Base-by-base conservation (phyloP, 2,888 invertebrate genomes). In the Parelbella ahira region DNA sequence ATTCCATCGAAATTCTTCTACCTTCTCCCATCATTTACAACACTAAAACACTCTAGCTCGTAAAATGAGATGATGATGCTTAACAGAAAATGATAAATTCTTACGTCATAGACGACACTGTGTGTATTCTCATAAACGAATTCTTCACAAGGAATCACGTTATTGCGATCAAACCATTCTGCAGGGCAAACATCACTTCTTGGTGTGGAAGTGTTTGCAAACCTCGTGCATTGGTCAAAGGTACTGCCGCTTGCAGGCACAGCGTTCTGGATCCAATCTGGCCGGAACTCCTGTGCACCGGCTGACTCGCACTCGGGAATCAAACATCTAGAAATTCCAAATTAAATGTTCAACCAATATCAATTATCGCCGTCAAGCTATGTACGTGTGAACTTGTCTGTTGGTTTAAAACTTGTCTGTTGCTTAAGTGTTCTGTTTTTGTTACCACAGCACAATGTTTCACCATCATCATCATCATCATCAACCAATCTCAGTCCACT, bases 221-320 rank as follows among this genome's bases (percentile, higher is more conserved):
- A 90, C 0, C 89, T 76, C 29, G 70, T 63, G 50, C 90, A 90
- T 32, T 78, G 77, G 37, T 88, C 83, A 47, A 81, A 62, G 0
- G 53, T 47, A 9, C 6, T 27, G 4, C 54, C 54, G 2, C 60
- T 59, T 5, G 60, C 63, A 0, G 90, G 89, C 2, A 86, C 68
- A 0, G 89, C 88, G 32, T 76, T 60, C 4, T 62, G 48, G 12
- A 89, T 51, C 90, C 90, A 90, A 0, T 66, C 32, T 0, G 81
- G 76, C 4, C 66, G 48, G 51, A 77, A 87, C 9, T 61, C 60
- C 0, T 71, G 49, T 1, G 58, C 44, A 1, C 39, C 45, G 1
- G 47, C 27, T 53, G 42, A 21, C 30, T 78, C 79, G 32, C 79
- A 79, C 44, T 75, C 73, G 0, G 68, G 65, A 2, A 77, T 72